A percentile compares a stretch with the other conserved stretches of the same genome.
Evolutionary conservation across 2,888 invertebrate species (phyloP).

Genomic region (Agelastica alni): DNA sequence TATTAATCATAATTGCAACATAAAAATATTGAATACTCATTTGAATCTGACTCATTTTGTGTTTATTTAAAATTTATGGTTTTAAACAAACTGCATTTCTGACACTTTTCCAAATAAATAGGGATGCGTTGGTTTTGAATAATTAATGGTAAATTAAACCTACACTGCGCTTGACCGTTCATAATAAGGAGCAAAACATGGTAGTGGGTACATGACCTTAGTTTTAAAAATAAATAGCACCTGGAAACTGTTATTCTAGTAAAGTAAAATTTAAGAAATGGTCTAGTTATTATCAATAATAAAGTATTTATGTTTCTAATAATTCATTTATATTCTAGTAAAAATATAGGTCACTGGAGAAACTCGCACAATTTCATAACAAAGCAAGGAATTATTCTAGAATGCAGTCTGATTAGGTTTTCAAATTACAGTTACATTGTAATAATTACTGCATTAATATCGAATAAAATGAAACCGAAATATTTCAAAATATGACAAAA

Average conservation of each 20-base stretch:
- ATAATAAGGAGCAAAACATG: constrained; percentile 6
- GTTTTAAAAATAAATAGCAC: constrained; percentile 20
- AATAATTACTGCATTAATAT: not conserved
- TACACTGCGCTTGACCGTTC: not conserved
- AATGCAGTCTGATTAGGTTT: not conserved
- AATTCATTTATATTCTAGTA: not conserved
- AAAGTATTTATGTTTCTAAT: not conserved
- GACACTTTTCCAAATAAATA: not conserved
- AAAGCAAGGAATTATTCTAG: constrained; percentile 4
- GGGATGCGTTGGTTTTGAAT: not conserved
- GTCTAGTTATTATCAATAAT: not conserved
- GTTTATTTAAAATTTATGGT: too few species aligned
- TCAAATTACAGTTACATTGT: not conserved
- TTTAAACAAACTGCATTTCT: constrained; percentile 1
- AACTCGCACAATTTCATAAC: constrained; percentile 11
- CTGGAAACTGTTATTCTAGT: not conserved
- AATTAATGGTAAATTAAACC: not conserved
- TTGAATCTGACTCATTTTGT: not conserved
- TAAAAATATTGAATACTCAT: too few species aligned
- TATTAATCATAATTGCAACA: too few species aligned
- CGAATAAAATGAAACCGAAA: not conserved
- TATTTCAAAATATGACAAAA: not conserved
- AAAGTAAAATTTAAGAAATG: not conserved
- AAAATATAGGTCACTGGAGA: constrained; percentile 5
- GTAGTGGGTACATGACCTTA: constrained; percentile 27